phyloP scores from a whole-genome alignment of 2,888 invertebrate species.

The Diarsia brunnea region DNA sequence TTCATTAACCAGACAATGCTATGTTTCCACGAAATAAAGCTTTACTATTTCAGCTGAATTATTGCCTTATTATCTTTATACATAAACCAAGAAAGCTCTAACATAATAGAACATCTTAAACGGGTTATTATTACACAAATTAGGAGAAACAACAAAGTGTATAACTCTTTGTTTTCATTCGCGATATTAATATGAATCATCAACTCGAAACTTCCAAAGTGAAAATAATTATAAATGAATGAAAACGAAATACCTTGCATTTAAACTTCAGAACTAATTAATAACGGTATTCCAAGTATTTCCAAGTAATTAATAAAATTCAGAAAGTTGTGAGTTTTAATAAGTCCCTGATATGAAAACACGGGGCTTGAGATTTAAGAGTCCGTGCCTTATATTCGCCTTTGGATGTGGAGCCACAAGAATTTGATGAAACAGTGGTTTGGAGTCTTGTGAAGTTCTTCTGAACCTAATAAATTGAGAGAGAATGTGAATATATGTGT shows the following conservation, averaged over 20 bases:
- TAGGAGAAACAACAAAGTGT: conserved; percentile 22
- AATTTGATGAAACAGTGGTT: conserved; percentile 4
- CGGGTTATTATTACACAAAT: conserved; percentile 45
- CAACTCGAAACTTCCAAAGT: conserved; percentile 38
- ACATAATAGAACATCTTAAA: conserved; percentile 29
- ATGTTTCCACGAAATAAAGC: background rate
- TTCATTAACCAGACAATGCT: background rate
- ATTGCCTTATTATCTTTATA: background rate
- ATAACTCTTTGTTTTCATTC: conserved; percentile 51
- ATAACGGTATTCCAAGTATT: conserved; percentile 65
- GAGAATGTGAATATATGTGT: too few relatives aligned
- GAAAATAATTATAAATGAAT: conserved; percentile 53
- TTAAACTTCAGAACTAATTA: conserved; percentile 60
- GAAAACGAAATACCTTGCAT: conserved; percentile 58
- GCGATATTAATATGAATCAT: conserved; percentile 56
- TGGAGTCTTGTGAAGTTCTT: background rate
- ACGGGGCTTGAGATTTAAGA: conserved; percentile 67
- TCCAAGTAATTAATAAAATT: conserved; percentile 75
- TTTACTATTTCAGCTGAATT: background rate
- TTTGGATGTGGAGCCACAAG: conserved; percentile 33
- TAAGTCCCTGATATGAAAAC: conserved; percentile 81
- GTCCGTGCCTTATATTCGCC: conserved; percentile 28
- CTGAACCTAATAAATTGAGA: too few relatives aligned
- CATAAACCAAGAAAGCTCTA: conserved; percentile 9
- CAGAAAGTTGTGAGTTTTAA: conserved; percentile 79